These are phyloP conservation scores for Eubasilissa regina DNA, from an alignment of 1,140 invertebrate genomes.

Conservation along the genomic window DNA sequence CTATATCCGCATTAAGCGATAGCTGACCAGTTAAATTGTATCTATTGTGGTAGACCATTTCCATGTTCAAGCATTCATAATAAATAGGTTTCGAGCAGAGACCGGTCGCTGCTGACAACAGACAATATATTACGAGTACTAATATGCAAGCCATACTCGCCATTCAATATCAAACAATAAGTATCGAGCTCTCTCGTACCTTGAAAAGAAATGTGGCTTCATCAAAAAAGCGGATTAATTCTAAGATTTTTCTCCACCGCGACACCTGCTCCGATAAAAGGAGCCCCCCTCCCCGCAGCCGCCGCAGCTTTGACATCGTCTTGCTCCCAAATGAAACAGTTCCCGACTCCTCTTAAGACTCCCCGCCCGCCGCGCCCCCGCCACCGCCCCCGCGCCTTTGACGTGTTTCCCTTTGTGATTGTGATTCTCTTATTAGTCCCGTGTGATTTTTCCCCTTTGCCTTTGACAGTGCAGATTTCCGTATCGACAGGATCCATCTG, in stretches of 20 bases:
- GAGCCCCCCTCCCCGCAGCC: constrained; percentile 7
- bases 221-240: constrained; percentile 33
- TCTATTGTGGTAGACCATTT: too few species aligned
- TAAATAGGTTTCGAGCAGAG: too few species aligned
- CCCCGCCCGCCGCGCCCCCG: not conserved
- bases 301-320: constrained; percentile 35
- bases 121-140: too few species aligned
- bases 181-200: too few species aligned
- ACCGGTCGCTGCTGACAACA: too few species aligned
- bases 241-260: constrained; percentile 19
- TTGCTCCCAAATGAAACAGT: constrained; percentile 38
- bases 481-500: constrained; percentile 43
- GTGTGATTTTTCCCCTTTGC: constrained; percentile 52
- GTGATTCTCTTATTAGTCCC: constrained; percentile 56
- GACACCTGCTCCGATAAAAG: constrained; percentile 34
- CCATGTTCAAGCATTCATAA: too few species aligned
- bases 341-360: constrained; percentile 13
- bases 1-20: too few species aligned
- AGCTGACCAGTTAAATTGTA: too few species aligned
- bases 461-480: constrained; percentile 38
- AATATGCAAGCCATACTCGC: too few species aligned
- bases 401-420: constrained; percentile 48
- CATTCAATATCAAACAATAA: too few species aligned
- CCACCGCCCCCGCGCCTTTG: constrained; percentile 41
- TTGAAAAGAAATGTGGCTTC: not conserved